Percentiles rank a stretch among this genome's conserved stretches.
phyloP scores from a whole-genome alignment of 2,888 invertebrate species.

The Cheilosia scutellata region DNA sequence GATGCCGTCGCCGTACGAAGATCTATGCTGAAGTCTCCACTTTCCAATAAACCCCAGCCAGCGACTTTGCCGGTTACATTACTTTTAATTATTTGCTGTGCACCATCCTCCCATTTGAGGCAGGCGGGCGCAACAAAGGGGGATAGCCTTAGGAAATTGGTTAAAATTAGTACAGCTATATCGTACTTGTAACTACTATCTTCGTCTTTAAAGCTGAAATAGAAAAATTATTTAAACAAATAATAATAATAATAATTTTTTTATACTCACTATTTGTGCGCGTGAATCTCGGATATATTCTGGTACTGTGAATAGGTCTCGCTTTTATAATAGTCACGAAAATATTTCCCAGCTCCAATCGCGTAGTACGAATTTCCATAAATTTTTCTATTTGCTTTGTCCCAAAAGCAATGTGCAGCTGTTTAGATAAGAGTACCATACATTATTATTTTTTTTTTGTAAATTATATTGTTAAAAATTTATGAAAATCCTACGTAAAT shows the following conservation, averaged over 20 bases:
- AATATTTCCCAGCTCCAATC: slow-evolving; percentile 73
- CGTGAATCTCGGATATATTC: slow-evolving; percentile 67
- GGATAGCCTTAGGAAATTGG: slow-evolving; percentile 78
- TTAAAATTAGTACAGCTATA: slow-evolving; percentile 81
- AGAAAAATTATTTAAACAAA: neutral
- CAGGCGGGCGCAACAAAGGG: slow-evolving; percentile 82
- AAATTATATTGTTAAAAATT: neutral
- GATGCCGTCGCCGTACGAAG: slow-evolving; percentile 73
- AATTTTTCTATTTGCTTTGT: slow-evolving; percentile 12
- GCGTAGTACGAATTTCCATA: slow-evolving; percentile 37
- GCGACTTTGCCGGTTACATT: slow-evolving; percentile 25
- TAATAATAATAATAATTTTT: neutral
- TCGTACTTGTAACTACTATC: slow-evolving; percentile 78
- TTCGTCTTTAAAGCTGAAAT: slow-evolving; percentile 72
- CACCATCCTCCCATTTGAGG: slow-evolving; percentile 77
- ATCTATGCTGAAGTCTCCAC: slow-evolving; percentile 48
- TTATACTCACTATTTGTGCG: slow-evolving; percentile 53
- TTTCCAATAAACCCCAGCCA: slow-evolving; percentile 77
- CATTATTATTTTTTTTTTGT: too few species aligned
- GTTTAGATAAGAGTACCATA: neutral
- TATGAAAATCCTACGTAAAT: neutral
- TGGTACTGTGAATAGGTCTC: slow-evolving; percentile 67
- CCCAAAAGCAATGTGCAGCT: slow-evolving; percentile 77
- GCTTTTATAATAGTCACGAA: slow-evolving; percentile 24
- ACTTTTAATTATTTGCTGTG: slow-evolving; percentile 22